Base-by-base conservation (phyloP, 30 jellyfish, hydroid and myxozoan genomes). In the Hydractinia echinata region DNA sequence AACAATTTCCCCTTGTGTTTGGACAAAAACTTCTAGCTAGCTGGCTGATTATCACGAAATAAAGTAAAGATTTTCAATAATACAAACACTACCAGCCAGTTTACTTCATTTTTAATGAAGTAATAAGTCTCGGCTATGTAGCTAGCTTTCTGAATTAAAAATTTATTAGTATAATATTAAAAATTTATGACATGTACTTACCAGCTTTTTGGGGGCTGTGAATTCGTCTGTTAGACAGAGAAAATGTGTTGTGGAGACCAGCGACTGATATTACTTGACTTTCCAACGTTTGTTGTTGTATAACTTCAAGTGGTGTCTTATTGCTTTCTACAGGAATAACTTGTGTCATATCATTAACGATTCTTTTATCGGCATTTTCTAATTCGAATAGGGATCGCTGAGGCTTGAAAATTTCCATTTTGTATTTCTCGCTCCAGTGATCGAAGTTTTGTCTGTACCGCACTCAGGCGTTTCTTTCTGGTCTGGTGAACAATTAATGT, bases 361-460 rank as follows among this genome's bases (percentile, higher is more conserved):
- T 30, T 48, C 76, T 79, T 66, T 77, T 77, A 66, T 77, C 85
- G 6, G 39, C 83, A 77, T 60, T 77, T 48, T 66, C 76, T 55
- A 77, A 54, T 77, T 77, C 85, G 60, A 53, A 61, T 18, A 71
- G 81, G 1, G 85, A 61, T 77, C 76, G 85, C 76, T 77, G 85
- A 77, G 51, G 85, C 76, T 77, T 77, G 85, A 77, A 77, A 77
- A 77, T 77, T 77, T 77, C 85, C 85, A 77, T 77, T 77, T 77
- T 77, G 15, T 77, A 30, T 30, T 53, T n/a, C 18, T 77, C 85
- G 85, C 62, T 77, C 85, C 76, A 77, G 53, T 77, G 85, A 61
- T 52, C 73, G 30, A 9, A 56, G 53, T 19, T 77, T 74, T 74
- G 83, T 74, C 62, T 74, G 71, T 58, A 4, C 83, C 39, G 58